Base-by-base conservation (phyloP, 2,797 vertebrate genomes). In the Tapera naevia region DNA sequence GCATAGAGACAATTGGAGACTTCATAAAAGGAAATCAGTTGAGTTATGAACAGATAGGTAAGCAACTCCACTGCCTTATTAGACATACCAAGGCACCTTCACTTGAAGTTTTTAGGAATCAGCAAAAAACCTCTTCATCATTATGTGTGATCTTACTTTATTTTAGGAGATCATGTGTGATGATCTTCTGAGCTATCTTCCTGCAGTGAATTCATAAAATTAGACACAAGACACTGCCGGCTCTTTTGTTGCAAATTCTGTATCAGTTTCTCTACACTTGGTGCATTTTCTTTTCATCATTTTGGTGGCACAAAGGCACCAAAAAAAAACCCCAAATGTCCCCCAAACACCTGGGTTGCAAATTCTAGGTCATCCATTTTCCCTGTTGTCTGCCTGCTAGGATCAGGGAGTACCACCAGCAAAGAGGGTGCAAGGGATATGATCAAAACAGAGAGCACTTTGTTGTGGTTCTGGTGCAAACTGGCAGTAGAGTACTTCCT, bases 301-400 rank as follows among this genome's bases (percentile, higher is more conserved):
- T 66, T 19, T 83, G n/a, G 33, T 54, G 25, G 25, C 19, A n/a
- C 16, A 45, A 74, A 41, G 30, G 5, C 8, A 4, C 37, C 27
- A 21, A 56, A 37, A 79, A 37, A n/a, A 23, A 76, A 67, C 41
- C 0, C n/a, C n/a, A n/a, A 0, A 62, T 72, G 5, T 32, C 13
- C 13, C 23, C 13, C 15, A 73, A 9, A 33, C 43, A 5, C 5
- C 17, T 2, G 0, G 6, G 3, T 2, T 57, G 10, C 24, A 64
- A 69, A 58, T 73, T 82, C 8, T 28, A 45, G 21, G 8, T 79
- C 41, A 72, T 53, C 9, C 14, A 23, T 48, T 71, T 67, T 16
- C 32, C 24, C 15, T 5, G 7, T 32, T 54, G 27, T 16, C 41
- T 56, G 14, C 28, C 27, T 1, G 0, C 11, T 53, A 41, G 51